Base-by-base conservation (phyloP, 64 coral and sea anemone species). In the Platygyra sinensis region DNA sequence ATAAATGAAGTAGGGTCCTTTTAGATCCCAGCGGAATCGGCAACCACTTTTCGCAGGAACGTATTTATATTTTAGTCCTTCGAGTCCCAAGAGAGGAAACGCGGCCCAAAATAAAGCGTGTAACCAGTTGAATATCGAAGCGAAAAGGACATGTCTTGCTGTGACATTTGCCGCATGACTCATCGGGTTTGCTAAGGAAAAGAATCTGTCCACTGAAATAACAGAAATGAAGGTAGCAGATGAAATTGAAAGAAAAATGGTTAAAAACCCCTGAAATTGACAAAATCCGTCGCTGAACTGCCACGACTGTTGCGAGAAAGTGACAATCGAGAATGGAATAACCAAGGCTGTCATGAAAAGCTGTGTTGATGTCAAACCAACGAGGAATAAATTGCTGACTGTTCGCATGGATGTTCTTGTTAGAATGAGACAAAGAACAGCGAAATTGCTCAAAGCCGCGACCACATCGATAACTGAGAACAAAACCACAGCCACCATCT, bases 161-260 rank as follows among this genome's bases (percentile, higher is more conserved):
- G 91, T 75, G 2, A 97, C 36, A 24, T 88, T 90, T 18, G 81
- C 92, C 0, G 92, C 87, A 15, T 97, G 83, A 69, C 95, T 94
- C 88, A 97, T 97, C 0, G 95, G 95, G 52, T 86, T 97, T 8
- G 91, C 67, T 15, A 97, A 54, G 3, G 83, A 85, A 79, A 91
- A 97, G 76, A 86, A 97, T 71, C 95, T 81, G 57, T 97, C 95
- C 28, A 97, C 88, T 8, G 90, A 73, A 9, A 97, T 97, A 33
- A 97, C 88, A 50, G 95, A 97, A 39, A 92, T 97, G 3, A 97
- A 90, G 3, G 91, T 90, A 2, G 83, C 95, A 10, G 95, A 91
- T 0, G 89, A 83, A 10, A 97, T 72, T 32, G 72, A 94, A 0
- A 97, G 75, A 16, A 83, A 82, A 50, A 88, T 94, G 24, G 60